Conservation (phyloP, 2,888 invertebrate species). For the Torymus tubicola region DNA sequence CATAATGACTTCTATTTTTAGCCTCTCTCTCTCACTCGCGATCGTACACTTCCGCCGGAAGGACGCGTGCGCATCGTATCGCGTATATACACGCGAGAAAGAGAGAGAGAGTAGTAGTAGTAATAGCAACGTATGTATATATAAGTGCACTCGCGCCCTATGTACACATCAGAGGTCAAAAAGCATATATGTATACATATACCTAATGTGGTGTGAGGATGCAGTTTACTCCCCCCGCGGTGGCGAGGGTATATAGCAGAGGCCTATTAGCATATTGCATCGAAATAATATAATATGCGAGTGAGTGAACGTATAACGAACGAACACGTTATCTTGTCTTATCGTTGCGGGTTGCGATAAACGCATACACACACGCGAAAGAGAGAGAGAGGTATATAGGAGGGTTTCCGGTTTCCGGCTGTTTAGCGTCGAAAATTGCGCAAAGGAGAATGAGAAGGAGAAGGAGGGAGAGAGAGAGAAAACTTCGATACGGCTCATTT, state of each 20-base stretch:
- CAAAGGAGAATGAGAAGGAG: not conserved
- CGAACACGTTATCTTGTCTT: conserved; percentile 16
- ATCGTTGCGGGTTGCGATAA: conserved; percentile 29
- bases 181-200: not conserved
- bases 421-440: conserved; percentile 34
- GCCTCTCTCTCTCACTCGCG: not conserved
- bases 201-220: too few relatives aligned
- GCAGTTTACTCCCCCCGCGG: too few relatives aligned
- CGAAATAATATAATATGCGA: conserved; percentile 41
- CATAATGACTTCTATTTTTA: conserved; percentile 26
- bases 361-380: not conserved
- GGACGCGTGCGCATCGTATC: not conserved
- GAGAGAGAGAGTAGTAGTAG: too few relatives aligned
- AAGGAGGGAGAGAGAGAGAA: not conserved
- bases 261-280: conserved; percentile 35
- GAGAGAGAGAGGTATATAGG: not conserved
- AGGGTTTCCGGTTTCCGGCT: conserved; percentile 43
- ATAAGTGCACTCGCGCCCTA: too few relatives aligned
- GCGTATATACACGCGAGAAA: too few relatives aligned
- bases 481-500: conserved; percentile 36
- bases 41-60: conserved; percentile 38
- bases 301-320: too few relatives aligned
- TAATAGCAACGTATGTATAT: too few relatives aligned
- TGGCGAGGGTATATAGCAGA: not conserved
- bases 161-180: conserved; percentile 26